Evolutionary conservation across 1,140 invertebrate genomes (phyloP), one percentile per base, ranked within the genome.

Genomic region (Brachionus asplanchnoidis): DNA sequence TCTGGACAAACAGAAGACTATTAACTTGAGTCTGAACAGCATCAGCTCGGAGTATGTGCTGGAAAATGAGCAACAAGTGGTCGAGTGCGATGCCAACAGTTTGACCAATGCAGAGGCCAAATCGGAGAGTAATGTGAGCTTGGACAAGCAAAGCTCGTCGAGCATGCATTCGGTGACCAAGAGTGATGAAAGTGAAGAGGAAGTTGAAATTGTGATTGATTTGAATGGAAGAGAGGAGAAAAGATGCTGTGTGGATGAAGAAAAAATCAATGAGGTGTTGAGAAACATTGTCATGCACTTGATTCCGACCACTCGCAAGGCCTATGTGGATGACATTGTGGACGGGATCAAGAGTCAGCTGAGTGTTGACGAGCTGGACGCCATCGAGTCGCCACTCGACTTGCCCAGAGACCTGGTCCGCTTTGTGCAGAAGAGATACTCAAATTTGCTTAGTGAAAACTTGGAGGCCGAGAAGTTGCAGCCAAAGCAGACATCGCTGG

Each of bases 251-350:
- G 7, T 36, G n/a, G 77, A 80, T 36, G 77, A 65, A 3, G 32
- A 65, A 3, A 82, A 65, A 65, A 60, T 77, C 46, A 77, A 77
- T 28, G 73, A 77, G 26, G 50, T n/a, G 14, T 32, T 82, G 40
- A 60, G 53, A 42, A 60, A 82, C 26, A 65, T 82, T n/a, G 65
- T 82, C 7, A 82, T 82, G 79, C 79, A 82, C 44, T 65, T 82
- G 79, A 66, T 82, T 14, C 53, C 79, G 7, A 65, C 79, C 12
- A 82, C 53, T 2, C 36, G 79, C 11, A 82, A 82, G 28, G 53
- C 79, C 28, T 68, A 82, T 46, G 79, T 82, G 11, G 79, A 82
- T 36, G 53, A 82, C 12, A 82, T 82, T 46, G 53, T 82, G 8
- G 79, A 82, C 26, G 79, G 79, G 20, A 82, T 82, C 3, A 82